Evolutionary conservation across 1,140 invertebrate genomes (phyloP), one percentile per base, ranked within the genome.

Genomic region (Drosophila tsacasi): DNA sequence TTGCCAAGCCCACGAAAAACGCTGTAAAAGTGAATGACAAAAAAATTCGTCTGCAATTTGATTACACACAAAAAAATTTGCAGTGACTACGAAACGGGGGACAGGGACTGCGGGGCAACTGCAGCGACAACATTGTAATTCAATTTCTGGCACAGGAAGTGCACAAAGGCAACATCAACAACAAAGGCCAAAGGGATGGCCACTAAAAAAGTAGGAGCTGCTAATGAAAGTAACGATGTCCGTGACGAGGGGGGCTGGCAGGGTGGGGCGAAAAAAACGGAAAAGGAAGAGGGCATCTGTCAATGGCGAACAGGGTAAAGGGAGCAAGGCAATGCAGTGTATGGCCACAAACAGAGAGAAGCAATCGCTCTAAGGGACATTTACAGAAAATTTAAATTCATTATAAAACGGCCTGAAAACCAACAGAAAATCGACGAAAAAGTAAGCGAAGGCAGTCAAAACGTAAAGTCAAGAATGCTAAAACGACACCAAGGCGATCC

Each of bases 71-170:
- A 86, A 81, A 82, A 84, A 85, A 85, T 61, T 17, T 71, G 66
- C 65, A 72, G 13, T 27, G 57, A 73, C 52, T 73, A 59, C 52
- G 23, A 44, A 23, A 17, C 12, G 47, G 10, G 44, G 44, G 15
- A 1, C 27, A 13, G 17, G n/a, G 42, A 23, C 19, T n/a, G 46
- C 23, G n/a, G n/a, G 35, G 49, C 49, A 57, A 63, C 61, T 81
- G 82, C 83, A 82, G 62, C 68, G 78, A 85, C 83, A 81, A 86
- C 83, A 81, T 86, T 79, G 69, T 85, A 85, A 85, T 85, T 85
- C 79, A 85, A 85, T 85, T 85, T 86, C 64, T 58, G 59, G 75
- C 66, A 61, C 75, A 82, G 83, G 79, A 85, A 86, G 79, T 71
- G 69, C 82, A 81, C 69, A 65, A 61, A 75, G 76, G 58, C 44